Evolutionary conservation across 2,797 vertebrate species (phyloP), one percentile per base, ranked within the genome.

Genomic region (Sebastes steindachneri): DNA sequence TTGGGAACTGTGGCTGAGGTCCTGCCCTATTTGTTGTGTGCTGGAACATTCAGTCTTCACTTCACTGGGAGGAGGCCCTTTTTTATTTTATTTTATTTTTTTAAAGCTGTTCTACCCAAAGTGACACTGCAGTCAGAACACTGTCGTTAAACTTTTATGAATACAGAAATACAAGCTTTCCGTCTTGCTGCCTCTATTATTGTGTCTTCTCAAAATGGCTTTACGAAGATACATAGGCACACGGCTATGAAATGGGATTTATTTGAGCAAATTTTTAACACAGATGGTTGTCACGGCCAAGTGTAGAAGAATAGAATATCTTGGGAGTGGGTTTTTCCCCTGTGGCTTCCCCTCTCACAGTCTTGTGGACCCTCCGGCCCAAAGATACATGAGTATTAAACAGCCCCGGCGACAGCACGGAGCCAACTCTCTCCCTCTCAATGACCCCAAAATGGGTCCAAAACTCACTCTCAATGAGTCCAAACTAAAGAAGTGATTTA

Each of bases 291-390:
- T 83, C 83, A 66, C 59, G 48, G 73, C 74, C 66, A 55, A 84
- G 37, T 59, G 67, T 68, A 75, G 60, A 72, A 82, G 71, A 68
- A 68, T 48, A 73, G 57, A 79, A 77, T 66, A 83, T 84, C 35
- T 75, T 63, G 68, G 80, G 69, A 85, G 63, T 74, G 74, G 82
- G 53, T 54, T 17, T 69, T 26, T 17, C 45, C 77, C 57, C 31
- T 23, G 33, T 37, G 35, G 77, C 83, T 77, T 85, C 87, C 86
- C 79, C 86, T 90, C 90, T 95, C 91, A 80, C 87, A 91, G 91
- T 91, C 86, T 90, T 94, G 95, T 95, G 95, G 95, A 96, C 92
- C 92, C 94, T 94, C 91, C 59, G 53, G 89, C 88, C 92, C 85
- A 82, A 83, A 90, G 68, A 89, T 88, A 86, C 78, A 83, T 77